Evolutionary conservation across 2,888 invertebrate genomes (phyloP), one percentile per base, ranked within the genome.

Genomic region (Pristionchus mayeri): DNA sequence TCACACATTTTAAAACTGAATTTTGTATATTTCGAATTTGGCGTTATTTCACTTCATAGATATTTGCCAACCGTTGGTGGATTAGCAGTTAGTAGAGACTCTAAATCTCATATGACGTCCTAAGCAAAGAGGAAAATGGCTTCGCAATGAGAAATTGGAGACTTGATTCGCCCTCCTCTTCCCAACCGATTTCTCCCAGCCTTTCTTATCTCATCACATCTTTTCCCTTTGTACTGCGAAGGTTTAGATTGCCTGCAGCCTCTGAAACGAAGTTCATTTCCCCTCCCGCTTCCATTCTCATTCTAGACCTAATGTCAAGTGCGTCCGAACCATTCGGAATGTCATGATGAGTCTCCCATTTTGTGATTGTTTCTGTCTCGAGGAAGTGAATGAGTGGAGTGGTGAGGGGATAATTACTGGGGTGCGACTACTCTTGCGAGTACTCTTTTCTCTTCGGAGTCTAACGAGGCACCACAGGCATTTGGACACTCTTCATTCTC

Each of bases 321-420:
- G n/a, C n/a, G n/a, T 54, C 21, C 21, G 54, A 54, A 54, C 21
- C 21, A 21, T 4, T 16, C n/a, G 21, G 21, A n/a, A 54, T 54
- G 21, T n/a, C n/a, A n/a, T 54, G 16, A n/a, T 54, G 54, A 16
- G n/a, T n/a, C n/a, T 27, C n/a, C 57, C 18, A n/a, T 30, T 63
- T 13, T 13, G 30, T 63, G 63, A 63, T 63, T 63, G 63, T 63
- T 63, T 63, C 63, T 34, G 7, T 57, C n/a, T 24, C 24, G 9
- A 24, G 11, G 24, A 24, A 18, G 21, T 21, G 6, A 57, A 3
- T 57, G 57, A 57, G 24, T 57, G 34, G 13, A 60, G 30, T 11
- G 34, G 63, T 4, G n/a, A n/a, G 34, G 63, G 63, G 30, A 30
- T 63, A 63, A 63, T 63, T 63, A 63, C 63, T 63, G 30, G 27